Evolutionary conservation across 2,797 vertebrate genomes (phyloP).

Genomic region (Scarus forsteni): DNA sequence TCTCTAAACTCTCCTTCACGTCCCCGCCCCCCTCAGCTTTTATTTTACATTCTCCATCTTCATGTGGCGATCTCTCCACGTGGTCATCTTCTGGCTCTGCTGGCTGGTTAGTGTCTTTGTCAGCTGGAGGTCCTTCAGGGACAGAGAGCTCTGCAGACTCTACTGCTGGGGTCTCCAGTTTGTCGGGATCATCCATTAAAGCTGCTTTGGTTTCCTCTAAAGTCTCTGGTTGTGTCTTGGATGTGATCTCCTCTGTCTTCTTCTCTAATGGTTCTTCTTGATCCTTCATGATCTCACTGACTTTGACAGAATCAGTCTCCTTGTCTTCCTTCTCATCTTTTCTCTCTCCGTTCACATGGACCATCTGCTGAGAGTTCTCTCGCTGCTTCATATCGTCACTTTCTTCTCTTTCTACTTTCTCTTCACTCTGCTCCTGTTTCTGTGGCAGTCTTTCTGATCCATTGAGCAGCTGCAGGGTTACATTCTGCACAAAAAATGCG

Average conservation of each 20-base stretch:
- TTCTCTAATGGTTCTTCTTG: conserved; percentile 18
- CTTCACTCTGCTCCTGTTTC: conserved; percentile 18
- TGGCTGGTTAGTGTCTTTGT: not conserved
- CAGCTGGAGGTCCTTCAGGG: not conserved
- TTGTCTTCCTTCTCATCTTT: conserved; percentile 20
- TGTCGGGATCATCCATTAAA: not conserved
- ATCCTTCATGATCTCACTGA: conserved; percentile 9
- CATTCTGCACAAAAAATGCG: conserved; percentile 64
- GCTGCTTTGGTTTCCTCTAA: not conserved
- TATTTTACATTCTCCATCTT: conserved; percentile 6
- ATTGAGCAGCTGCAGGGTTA: conserved; percentile 83
- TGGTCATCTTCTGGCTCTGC: conserved; percentile 1
- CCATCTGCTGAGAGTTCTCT: conserved; percentile 24
- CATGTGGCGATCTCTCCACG: not conserved
- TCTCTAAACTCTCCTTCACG: conserved; percentile 2
- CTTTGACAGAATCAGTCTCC: not conserved
- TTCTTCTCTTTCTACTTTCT: conserved; percentile 32
- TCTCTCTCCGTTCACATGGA: conserved; percentile 67
- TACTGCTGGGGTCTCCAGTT: not conserved
- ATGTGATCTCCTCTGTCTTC: conserved; percentile 7
- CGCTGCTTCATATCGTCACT: conserved; percentile 17
- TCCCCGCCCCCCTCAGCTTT: conserved; percentile 13
- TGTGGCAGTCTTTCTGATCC: conserved; percentile 33
- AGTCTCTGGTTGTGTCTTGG: conserved; percentile 2
- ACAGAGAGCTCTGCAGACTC: conserved; percentile 9